Percentiles rank a stretch among this genome's conserved stretches.
phyloP scores from a whole-genome alignment of 2,113 vertebrate genomes.

The Dolichallabes microphthalmus region DNA sequence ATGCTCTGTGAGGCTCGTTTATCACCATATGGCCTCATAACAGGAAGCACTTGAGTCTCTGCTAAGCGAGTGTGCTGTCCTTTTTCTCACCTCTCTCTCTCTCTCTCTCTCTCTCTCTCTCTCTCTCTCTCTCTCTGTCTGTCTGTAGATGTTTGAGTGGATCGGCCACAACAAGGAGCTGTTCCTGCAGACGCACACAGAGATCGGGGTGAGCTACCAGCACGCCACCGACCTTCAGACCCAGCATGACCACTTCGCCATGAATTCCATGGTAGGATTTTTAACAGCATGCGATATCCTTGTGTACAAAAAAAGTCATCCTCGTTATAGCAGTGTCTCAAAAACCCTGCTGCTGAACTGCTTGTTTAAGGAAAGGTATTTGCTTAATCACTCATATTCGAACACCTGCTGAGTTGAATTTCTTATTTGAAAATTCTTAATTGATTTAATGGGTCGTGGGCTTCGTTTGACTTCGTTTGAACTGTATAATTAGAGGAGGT shows the following conservation, averaged over 20 bases:
- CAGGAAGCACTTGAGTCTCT: constrained; percentile 30
- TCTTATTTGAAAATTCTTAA: no score
- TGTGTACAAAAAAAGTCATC: background rate
- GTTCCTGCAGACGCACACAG: constrained; percentile 90
- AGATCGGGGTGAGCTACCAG: constrained; percentile 93
- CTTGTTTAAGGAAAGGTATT: background rate
- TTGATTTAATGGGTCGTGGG: background rate
- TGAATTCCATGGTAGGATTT: constrained; percentile 94
- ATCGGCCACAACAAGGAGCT: constrained; percentile 97
- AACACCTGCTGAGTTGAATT: background rate
- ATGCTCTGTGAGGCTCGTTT: constrained; percentile 28
- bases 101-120: constrained; percentile 16
- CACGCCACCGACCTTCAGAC: constrained; percentile 93
- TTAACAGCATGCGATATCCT: background rate
- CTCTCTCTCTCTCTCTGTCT: constrained; percentile 10
- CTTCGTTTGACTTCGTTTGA: background rate
- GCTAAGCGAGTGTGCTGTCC: constrained; percentile 2
- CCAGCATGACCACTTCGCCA: constrained; percentile 97
- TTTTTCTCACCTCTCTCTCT: constrained; percentile 17
- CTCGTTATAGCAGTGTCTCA: background rate
- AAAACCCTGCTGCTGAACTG: background rate
- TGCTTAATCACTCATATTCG: background rate
- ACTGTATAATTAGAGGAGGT: background rate
- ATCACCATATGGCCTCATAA: constrained; percentile 23
- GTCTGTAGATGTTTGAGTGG: constrained; percentile 93